phyloP scores from a whole-genome alignment of 1,140 invertebrate genomes.

The Neuroterus valhalla region DNA sequence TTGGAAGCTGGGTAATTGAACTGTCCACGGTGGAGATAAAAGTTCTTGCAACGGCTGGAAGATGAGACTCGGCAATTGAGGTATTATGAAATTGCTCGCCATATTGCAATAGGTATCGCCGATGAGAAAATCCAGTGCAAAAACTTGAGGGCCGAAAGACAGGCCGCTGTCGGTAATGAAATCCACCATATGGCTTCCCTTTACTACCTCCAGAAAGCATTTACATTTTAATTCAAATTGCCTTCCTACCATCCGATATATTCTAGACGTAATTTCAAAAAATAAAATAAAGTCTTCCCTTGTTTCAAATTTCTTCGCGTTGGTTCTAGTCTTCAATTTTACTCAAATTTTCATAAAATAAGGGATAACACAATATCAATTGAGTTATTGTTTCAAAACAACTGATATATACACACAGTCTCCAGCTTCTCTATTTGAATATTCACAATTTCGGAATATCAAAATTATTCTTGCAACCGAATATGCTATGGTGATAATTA shows the following conservation, averaged over 20 bases:
- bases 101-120: constrained; percentile 53
- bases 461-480: too few relatives aligned
- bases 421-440: too few relatives aligned
- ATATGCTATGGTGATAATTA: too few relatives aligned
- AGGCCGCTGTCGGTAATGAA: constrained; percentile 51
- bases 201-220: constrained; percentile 49
- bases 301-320: too few relatives aligned
- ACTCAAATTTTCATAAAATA: too few relatives aligned
- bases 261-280: neutral
- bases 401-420: too few relatives aligned
- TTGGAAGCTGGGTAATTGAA: constrained; percentile 49
- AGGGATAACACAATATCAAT: too few relatives aligned
- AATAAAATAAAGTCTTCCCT: neutral
- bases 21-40: constrained; percentile 49
- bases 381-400: too few relatives aligned
- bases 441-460: too few relatives aligned
- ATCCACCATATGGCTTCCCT: constrained; percentile 53
- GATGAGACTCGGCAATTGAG: constrained; percentile 49
- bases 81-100: constrained; percentile 52
- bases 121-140: constrained; percentile 52
- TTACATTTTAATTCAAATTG: constrained; percentile 35
- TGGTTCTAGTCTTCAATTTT: too few relatives aligned
- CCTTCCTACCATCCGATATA: constrained; percentile 14
- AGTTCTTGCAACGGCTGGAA: constrained; percentile 36
- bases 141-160: constrained; percentile 43